Evolutionary conservation across 1,140 invertebrate genomes (phyloP).

Genomic region (Drosophila neocordata): DNA sequence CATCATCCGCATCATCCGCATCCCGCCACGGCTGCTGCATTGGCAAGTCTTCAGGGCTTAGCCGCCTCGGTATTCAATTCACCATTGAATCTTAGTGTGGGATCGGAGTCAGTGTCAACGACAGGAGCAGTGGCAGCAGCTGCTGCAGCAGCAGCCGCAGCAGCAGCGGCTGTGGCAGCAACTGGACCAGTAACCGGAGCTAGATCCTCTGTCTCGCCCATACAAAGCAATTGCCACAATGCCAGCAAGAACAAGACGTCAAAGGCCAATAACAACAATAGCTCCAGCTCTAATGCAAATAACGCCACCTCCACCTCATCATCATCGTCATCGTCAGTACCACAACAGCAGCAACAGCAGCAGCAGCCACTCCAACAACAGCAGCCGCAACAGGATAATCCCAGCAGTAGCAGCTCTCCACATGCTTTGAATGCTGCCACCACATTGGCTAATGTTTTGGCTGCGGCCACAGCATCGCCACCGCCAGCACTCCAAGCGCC

Average conservation of each 20-base stretch:
- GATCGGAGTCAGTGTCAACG: conserved; percentile 82
- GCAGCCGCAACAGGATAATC: conserved; percentile 69
- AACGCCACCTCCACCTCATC: conserved; percentile 37
- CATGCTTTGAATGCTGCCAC: conserved; percentile 63
- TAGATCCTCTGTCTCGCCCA: conserved; percentile 30
- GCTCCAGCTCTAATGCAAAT: conserved; percentile 31
- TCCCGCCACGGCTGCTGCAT: conserved; percentile 83
- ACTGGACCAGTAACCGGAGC: conserved; percentile 5
- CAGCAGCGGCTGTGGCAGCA: conserved; percentile 13
- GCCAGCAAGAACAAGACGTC: conserved; percentile 60
- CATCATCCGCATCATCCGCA: conserved; percentile 66
- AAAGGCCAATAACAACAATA: conserved; percentile 39
- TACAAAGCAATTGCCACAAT: conserved; percentile 21
- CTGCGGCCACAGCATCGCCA: conserved; percentile 83
- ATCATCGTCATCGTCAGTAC: background rate
- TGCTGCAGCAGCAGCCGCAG: conserved; percentile 26
- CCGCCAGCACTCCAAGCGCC: conserved; percentile 78
- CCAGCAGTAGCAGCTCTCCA: conserved; percentile 64
- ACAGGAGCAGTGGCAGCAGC: conserved; percentile 40
- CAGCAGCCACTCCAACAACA: conserved; percentile 32
- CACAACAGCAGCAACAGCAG: conserved; percentile 24
- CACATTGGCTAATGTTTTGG: conserved; percentile 74
- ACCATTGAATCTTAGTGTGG: conserved; percentile 91
- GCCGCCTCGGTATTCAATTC: conserved; percentile 89
- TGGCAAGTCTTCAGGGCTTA: conserved; percentile 89